phyloP scores from a whole-genome alignment of 2,888 invertebrate species.

The Saturnia pavonia region DNA sequence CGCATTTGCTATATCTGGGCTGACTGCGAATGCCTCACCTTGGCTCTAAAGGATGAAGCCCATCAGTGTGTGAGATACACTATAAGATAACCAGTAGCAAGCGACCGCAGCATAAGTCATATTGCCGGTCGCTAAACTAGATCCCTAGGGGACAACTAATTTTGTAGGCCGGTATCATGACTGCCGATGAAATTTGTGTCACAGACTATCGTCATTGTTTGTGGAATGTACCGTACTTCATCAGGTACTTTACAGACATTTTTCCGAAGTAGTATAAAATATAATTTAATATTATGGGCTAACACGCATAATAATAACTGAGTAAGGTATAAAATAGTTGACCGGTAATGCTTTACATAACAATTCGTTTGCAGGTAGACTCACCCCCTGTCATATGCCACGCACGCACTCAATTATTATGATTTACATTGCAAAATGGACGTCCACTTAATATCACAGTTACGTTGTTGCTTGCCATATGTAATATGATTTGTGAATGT shows the following conservation, averaged over 20 bases:
- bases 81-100: too few relatives aligned
- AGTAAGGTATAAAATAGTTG: constrained; percentile 25
- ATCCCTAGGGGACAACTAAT: too few relatives aligned
- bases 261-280: neutral
- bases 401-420: constrained; percentile 46
- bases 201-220: too few relatives aligned
- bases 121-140: too few relatives aligned
- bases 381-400: constrained; percentile 39
- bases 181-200: too few relatives aligned
- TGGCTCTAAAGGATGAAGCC: too few relatives aligned
- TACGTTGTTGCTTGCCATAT: constrained; percentile 29
- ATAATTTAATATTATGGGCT: neutral
- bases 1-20: too few relatives aligned
- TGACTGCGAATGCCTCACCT: too few relatives aligned
- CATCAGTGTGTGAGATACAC: too few relatives aligned
- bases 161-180: too few relatives aligned
- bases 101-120: too few relatives aligned
- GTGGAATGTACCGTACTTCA: too few relatives aligned
- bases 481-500: constrained; percentile 29
- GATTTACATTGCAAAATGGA: constrained; percentile 45
- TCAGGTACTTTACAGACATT: neutral
- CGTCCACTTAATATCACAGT: constrained; percentile 34
- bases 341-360: constrained; percentile 48
- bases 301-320: constrained; percentile 13
- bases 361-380: constrained; percentile 39